phyloP scores from a whole-genome alignment of 2,113 vertebrate genomes.

The Myrmophylax atrothorax region DNA sequence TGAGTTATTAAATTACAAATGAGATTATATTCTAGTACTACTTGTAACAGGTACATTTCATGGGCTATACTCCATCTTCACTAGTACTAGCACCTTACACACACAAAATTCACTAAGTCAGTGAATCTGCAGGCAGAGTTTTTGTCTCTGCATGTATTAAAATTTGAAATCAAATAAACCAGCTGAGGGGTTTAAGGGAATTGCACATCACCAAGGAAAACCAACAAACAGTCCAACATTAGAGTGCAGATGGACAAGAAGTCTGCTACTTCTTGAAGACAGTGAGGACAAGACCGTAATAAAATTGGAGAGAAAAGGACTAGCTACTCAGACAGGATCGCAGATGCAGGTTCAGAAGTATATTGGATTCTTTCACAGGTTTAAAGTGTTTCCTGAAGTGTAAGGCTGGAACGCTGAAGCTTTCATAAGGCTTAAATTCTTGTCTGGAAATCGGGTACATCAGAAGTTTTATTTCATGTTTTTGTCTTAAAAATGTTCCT shows the following conservation, averaged over 20 bases:
- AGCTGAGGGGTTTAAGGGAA: neutral
- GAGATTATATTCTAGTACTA: neutral
- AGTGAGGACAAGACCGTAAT: neutral
- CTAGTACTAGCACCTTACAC: neutral
- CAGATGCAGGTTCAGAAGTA: neutral
- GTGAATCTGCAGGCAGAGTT: neutral
- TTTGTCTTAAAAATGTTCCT: neutral
- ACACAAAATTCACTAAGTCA: neutral
- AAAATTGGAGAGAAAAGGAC: neutral
- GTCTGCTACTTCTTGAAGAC: neutral
- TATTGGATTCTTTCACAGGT: neutral
- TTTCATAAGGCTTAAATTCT: neutral
- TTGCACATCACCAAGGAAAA: neutral
- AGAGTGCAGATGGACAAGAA: fast-evolving
- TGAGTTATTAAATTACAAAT: neutral
- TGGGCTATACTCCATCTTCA: neutral
- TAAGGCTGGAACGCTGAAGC: neutral
- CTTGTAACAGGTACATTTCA: neutral
- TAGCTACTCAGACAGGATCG: neutral
- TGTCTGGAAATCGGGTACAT: neutral
- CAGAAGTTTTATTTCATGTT: neutral
- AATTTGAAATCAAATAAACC: neutral
- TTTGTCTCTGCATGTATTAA: neutral
- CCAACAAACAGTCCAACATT: neutral
- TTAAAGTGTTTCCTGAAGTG: neutral